Conservation (phyloP, 2,888 invertebrate species). For the Aphidoletes aphidimyza region DNA sequence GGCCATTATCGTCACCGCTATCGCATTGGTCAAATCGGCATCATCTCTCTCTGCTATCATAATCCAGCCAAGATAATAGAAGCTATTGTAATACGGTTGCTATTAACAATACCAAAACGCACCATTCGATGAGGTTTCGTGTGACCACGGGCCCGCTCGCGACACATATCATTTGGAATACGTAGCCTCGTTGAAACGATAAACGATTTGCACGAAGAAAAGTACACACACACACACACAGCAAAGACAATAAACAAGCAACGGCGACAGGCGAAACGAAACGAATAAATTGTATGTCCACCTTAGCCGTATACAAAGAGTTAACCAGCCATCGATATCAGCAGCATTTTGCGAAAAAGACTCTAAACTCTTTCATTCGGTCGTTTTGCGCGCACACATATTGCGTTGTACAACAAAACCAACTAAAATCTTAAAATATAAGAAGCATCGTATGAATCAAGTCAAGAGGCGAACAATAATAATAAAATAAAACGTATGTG, state of each 20-base stretch:
- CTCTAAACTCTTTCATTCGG: too few species aligned
- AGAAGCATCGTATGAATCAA: conserved; percentile 35
- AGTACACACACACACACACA: neutral
- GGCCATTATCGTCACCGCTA: too few species aligned
- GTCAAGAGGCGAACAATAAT: conserved; percentile 38
- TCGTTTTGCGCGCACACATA: too few species aligned
- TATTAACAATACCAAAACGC: too few species aligned
- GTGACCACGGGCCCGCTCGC: neutral
- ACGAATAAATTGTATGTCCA: conserved; percentile 53
- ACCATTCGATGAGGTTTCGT: too few species aligned
- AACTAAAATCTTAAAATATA: neutral
- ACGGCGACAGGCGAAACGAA: conserved; percentile 36
- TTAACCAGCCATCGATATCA: conserved; percentile 11
- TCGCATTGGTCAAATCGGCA: too few species aligned
- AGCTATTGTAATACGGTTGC: neutral
- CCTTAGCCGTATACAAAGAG: conserved; percentile 4
- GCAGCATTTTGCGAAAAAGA: neutral
- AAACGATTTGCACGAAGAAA: neutral
- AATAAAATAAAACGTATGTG: conserved; percentile 48
- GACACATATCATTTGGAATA: neutral
- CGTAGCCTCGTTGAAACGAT: neutral
- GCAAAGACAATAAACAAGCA: conserved; percentile 24
- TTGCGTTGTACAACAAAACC: neutral
- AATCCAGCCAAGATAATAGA: neutral
- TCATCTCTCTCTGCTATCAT: too few species aligned